Evolutionary conservation across 92 coral and sea anemone genomes (phyloP).

Genomic region (Parazoanthus swiftii): DNA sequence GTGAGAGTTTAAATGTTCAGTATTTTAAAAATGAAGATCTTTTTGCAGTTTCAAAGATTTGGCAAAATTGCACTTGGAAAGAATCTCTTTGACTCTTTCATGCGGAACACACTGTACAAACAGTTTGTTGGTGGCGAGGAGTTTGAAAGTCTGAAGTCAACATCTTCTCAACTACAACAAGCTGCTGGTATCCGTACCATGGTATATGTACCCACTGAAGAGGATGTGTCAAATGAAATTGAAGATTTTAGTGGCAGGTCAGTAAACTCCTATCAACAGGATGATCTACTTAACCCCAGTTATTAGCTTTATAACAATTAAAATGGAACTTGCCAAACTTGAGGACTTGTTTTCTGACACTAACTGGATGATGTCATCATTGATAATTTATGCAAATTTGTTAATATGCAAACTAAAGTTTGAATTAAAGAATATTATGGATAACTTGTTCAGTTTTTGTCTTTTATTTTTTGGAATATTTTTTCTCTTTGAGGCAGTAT

Average conservation of each 20-base stretch:
- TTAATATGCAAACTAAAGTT: too few relatives aligned
- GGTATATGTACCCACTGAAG: conserved; percentile 87
- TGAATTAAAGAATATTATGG: too few relatives aligned
- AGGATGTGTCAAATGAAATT: conserved; percentile 59
- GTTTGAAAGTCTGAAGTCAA: conserved; percentile 59
- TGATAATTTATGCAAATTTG: too few relatives aligned
- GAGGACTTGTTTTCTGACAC: too few relatives aligned
- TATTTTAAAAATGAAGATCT: neutral
- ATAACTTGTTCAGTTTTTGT: too few relatives aligned
- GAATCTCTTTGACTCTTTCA: conserved; percentile 60
- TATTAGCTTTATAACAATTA: too few relatives aligned
- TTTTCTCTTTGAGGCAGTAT: too few relatives aligned
- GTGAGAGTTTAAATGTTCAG: neutral
- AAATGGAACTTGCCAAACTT: too few relatives aligned
- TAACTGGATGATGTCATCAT: too few relatives aligned
- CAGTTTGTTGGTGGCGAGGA: conserved; percentile 97
- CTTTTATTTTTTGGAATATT: too few relatives aligned
- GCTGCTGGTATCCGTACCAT: conserved; percentile 72
- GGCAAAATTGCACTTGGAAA: conserved; percentile 69
- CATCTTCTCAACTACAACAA: conserved; percentile 47
- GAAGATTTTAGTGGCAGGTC: conserved; percentile 60
- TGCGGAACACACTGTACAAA: conserved; percentile 79
- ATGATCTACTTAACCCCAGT: too few relatives aligned
- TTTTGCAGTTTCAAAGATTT: conserved; percentile 65
- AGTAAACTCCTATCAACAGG: neutral